Conservation (phyloP, 2,888 invertebrate genomes). For the Lasius fuliginosus region DNA sequence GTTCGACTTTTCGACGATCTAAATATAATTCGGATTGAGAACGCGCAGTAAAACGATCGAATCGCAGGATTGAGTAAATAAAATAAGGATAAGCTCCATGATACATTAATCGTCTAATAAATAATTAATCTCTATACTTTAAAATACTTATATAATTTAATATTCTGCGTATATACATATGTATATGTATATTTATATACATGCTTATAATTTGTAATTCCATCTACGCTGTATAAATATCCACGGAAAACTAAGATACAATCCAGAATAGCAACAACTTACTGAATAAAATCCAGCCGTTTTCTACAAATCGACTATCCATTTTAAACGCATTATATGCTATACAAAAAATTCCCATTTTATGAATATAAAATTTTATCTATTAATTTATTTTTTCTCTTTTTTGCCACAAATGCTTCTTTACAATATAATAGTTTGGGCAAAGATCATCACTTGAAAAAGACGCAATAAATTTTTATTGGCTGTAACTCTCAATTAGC, state of each 20-base stretch:
- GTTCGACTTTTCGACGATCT: no score
- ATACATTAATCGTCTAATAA: no score
- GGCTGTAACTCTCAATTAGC: neutral
- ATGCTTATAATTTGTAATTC: slow-evolving; percentile 5
- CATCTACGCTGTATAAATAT: neutral
- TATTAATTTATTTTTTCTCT: neutral
- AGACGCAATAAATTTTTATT: neutral
- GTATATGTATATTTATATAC: neutral
- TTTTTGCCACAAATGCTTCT: neutral
- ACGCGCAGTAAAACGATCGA: no score
- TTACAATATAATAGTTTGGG: neutral
- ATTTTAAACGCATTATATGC: neutral
- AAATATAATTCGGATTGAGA: no score
- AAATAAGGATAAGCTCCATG: no score
- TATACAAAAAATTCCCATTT: neutral
- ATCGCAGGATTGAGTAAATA: no score
- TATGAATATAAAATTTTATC: neutral
- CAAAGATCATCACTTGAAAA: neutral
- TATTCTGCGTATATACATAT: no score
- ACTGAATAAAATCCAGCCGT: neutral
- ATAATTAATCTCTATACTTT: no score
- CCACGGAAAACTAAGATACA: neutral
- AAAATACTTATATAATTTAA: no score
- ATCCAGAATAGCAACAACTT: neutral
- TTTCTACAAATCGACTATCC: neutral